A percentile compares a stretch with the other conserved stretches of the same genome.
These are phyloP conservation scores for Pemphigus obesinymphae DNA, from an alignment of 1,140 invertebrate species.

Conservation along the genomic window DNA sequence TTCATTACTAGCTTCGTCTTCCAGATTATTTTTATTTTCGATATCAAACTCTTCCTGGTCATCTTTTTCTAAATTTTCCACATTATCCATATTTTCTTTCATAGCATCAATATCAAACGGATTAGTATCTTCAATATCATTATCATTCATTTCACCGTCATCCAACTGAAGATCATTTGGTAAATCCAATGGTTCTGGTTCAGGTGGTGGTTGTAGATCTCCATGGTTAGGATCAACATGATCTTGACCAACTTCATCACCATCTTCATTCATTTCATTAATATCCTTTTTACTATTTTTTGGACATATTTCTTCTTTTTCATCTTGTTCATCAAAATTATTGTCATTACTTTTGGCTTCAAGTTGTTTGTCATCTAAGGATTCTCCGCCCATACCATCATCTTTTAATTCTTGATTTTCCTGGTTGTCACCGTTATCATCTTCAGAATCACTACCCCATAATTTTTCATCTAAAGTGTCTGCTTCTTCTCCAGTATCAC, in stretches of 20 bases:
- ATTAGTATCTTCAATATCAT: slow-evolving; percentile 61
- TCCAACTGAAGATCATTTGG: slow-evolving; percentile 82
- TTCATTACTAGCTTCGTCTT: slow-evolving; percentile 44
- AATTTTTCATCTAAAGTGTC: slow-evolving; percentile 66
- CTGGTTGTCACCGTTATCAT: slow-evolving; percentile 61
- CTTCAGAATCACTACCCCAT: slow-evolving; percentile 81
- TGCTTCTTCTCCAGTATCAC: slow-evolving; percentile 77
- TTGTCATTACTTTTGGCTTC: slow-evolving; percentile 58
- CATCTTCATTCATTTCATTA: slow-evolving; percentile 74
- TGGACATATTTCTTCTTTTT: slow-evolving; percentile 53
- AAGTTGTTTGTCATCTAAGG: slow-evolving; percentile 55
- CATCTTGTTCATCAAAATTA: slow-evolving; percentile 55
- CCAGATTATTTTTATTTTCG: slow-evolving; percentile 45
- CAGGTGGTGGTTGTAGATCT: slow-evolving; percentile 59
- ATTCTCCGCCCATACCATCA: slow-evolving; percentile 53
- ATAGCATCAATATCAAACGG: slow-evolving; percentile 77
- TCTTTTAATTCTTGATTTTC: slow-evolving; percentile 55
- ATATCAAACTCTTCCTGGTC: slow-evolving; percentile 45
- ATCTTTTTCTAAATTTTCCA: slow-evolving; percentile 31
- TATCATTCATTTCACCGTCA: slow-evolving; percentile 61
- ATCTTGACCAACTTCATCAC: slow-evolving; percentile 72
- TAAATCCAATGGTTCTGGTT: slow-evolving; percentile 78
- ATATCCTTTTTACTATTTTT: slow-evolving; percentile 65
- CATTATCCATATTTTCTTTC: slow-evolving; percentile 54
- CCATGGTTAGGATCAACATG: slow-evolving; percentile 83